Base-by-base conservation (phyloP, 2,113 vertebrate species). In the Corythoichthys intestinalis region DNA sequence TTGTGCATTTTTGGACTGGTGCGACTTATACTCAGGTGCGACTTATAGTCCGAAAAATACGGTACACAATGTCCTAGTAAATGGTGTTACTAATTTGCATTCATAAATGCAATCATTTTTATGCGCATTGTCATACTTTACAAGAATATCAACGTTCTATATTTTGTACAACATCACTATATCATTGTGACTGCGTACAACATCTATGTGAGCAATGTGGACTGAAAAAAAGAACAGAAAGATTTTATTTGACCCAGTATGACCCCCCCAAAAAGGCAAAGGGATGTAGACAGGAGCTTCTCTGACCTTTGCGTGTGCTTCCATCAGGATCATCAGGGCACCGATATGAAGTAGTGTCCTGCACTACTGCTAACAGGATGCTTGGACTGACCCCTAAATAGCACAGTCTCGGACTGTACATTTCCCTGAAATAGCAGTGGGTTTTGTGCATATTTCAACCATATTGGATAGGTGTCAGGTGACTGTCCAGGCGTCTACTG, bases 221-320 rank as follows among this genome's bases (percentile, higher is more conserved):
- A 2, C 2, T 3, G 2, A 53, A n/a, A 52, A 49, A 41, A 50
- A 44, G 13, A 39, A 5, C 15, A 1, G 5, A 2, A 66, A 17
- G 17, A 52, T 69, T 62, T 65, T 47, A 53, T 71, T 70, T 57
- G 4, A 57, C 71, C 50, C 53, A 54, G 15, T 56, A 61, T 44
- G 60, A 66, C 52, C 38, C 28, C 61, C 38, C 65, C 64, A 56
- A 60, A 66, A 57, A 60, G 48, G 20, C 49, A 71, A 48, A 44
- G 47, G 20, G 73, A 60, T 46, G 44, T 13, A 37, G 11, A 44
- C 1, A 1, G 9, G 53, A 78, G 48, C 56, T 72, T 56, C 44
- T 17, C 9, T 85, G 76, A 83, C 75, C 79, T 86, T 83, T 85
- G 66, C 17, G 1, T 78, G 59, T 37, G 49, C 9, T 38, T 74